These are phyloP conservation scores for Semnornis frantzii DNA, from an alignment of 2,113 vertebrate species.

Conservation along the genomic window DNA sequence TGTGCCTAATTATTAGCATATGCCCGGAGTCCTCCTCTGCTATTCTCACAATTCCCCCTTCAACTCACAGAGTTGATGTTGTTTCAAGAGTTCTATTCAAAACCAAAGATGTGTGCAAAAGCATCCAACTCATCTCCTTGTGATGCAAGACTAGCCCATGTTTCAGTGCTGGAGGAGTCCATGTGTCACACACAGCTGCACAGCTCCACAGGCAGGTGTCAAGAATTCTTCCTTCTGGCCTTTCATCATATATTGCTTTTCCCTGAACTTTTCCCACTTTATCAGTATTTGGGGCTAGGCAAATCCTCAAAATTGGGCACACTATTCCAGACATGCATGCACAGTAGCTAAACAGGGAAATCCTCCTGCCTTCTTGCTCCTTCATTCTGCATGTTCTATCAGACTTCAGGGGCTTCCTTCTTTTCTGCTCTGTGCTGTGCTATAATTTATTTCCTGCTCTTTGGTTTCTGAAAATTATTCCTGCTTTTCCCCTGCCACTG, in stretches of 20 bases:
- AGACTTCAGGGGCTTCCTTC: background rate
- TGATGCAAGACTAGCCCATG: background rate
- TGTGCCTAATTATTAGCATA: background rate
- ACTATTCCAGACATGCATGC: background rate
- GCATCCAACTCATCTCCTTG: background rate
- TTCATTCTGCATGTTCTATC: background rate
- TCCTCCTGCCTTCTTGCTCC: background rate
- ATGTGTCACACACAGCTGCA: background rate
- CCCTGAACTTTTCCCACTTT: conserved; percentile 19
- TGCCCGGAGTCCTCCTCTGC: background rate
- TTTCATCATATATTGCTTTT: background rate
- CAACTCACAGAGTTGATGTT: background rate
- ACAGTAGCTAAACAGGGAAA: background rate
- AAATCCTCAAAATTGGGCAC: background rate
- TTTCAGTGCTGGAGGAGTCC: background rate
- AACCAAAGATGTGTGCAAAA: background rate
- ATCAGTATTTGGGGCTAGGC: background rate
- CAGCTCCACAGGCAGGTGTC: background rate
- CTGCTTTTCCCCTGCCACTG: background rate
- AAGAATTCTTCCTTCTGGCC: background rate
- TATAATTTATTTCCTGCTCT: background rate
- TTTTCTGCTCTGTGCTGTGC: background rate
- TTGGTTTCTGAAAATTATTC: background rate
- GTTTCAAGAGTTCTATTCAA: conserved; percentile 8
- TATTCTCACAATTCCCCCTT: conserved; percentile 21